Conservation (phyloP, 1,140 invertebrate genomes). For the Ridgeia piscesae region DNA sequence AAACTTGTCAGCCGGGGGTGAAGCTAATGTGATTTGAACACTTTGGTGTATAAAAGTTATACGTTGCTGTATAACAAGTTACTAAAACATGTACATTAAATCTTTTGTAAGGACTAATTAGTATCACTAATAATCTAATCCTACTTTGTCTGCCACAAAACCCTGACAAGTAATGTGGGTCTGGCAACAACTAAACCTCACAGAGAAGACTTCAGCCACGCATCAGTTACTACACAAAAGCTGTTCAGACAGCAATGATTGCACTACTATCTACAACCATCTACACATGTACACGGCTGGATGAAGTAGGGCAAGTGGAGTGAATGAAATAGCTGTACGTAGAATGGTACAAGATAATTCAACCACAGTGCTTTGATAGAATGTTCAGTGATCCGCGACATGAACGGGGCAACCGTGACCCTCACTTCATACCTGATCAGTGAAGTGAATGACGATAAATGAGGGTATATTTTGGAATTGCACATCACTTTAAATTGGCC, state of each 20-base stretch:
- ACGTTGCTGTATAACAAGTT: too few species aligned
- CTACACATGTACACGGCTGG: not conserved
- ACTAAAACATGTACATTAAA: too few species aligned
- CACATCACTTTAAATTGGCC: not conserved
- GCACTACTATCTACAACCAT: not conserved
- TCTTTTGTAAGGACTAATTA: too few species aligned
- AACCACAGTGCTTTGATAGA: not conserved
- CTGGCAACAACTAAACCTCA: not conserved
- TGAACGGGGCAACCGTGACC: not conserved
- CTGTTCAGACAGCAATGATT: not conserved
- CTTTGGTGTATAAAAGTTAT: too few species aligned
- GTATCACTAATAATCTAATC: too few species aligned
- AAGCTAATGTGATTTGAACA: too few species aligned
- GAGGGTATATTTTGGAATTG: not conserved
- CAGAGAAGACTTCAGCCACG: not conserved
- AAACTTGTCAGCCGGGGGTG: too few species aligned
- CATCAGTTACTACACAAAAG: not conserved
- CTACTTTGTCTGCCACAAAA: not conserved
- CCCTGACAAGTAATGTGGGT: too few species aligned
- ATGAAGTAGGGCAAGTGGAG: not conserved
- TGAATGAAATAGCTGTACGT: not conserved
- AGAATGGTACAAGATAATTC: not conserved
- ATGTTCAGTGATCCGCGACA: not conserved
- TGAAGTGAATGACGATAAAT: not conserved
- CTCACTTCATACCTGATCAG: not conserved